These are phyloP conservation scores for Octopus bimaculoides DNA, from an alignment of 1,140 invertebrate species.

Conservation along the genomic window DNA sequence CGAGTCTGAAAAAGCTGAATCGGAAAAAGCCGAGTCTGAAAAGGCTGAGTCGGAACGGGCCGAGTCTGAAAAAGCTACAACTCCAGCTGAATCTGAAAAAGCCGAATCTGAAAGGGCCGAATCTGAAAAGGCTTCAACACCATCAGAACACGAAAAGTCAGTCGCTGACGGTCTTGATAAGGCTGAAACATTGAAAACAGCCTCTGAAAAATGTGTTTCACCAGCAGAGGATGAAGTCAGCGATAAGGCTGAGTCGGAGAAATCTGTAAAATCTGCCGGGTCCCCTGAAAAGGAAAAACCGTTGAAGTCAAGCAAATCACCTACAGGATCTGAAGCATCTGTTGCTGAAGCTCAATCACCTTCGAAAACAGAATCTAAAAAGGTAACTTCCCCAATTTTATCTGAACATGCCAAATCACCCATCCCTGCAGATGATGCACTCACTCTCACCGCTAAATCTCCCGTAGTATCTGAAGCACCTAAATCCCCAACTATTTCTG, in stretches of 20 bases:
- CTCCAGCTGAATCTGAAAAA: background rate
- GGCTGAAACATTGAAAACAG: background rate
- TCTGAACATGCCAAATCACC: background rate
- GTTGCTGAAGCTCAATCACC: no score
- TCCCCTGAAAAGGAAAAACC: no score
- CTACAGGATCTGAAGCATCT: no score
- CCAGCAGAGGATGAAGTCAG: no score
- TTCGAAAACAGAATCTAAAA: no score
- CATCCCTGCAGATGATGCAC: background rate
- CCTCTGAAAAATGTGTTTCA: background rate
- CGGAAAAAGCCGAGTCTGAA: slow-evolving; percentile 15
- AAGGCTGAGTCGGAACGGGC: background rate
- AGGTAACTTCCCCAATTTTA: no score
- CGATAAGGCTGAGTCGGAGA: no score
- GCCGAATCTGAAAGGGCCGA: background rate
- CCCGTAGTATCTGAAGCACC: background rate
- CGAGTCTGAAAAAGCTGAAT: background rate
- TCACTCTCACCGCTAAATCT: background rate
- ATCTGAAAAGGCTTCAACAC: slow-evolving; percentile 3
- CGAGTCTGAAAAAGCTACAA: background rate
- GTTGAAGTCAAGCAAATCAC: no score
- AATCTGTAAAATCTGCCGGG: no score
- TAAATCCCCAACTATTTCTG: background rate
- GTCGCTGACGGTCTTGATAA: background rate
- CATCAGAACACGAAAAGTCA: background rate